Evolutionary conservation across 2,113 vertebrate species (phyloP).

Genomic region (Enhydra lutris): DNA sequence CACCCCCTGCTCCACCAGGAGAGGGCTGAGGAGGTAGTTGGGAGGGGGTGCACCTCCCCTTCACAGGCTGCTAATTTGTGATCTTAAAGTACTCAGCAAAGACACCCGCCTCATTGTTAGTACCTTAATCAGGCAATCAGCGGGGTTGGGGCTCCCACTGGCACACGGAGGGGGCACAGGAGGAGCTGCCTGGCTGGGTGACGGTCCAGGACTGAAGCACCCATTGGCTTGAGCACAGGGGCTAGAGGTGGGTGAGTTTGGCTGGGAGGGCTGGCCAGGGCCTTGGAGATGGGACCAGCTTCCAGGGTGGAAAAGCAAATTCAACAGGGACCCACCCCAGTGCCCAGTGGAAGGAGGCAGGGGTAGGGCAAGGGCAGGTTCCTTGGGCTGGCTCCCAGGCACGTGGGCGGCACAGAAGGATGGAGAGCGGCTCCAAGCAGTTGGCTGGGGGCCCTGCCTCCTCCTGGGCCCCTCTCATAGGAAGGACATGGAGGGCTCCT

Average conservation of each 20-base stretch:
- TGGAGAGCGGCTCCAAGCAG: background rate
- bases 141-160: background rate
- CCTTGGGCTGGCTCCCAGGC: background rate
- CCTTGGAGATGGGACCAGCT: background rate
- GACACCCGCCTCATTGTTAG: background rate
- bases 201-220: background rate
- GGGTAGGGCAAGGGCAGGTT: background rate
- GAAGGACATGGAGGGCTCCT: background rate
- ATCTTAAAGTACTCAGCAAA: slow-evolving; percentile 45
- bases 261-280: background rate
- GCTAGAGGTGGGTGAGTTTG: background rate
- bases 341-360: background rate
- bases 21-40: background rate
- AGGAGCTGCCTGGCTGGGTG: background rate
- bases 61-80: slow-evolving; percentile 23
- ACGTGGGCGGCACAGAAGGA: background rate
- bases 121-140: slow-evolving; percentile 55
- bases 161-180: background rate
- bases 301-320: background rate
- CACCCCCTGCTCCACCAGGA: background rate
- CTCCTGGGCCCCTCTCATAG: background rate
- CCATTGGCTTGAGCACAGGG: background rate
- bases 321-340: background rate
- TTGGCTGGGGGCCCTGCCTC: background rate
- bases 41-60: background rate